phyloP scores from a whole-genome alignment of 2,113 vertebrate genomes.

The Fregata magnificens region DNA sequence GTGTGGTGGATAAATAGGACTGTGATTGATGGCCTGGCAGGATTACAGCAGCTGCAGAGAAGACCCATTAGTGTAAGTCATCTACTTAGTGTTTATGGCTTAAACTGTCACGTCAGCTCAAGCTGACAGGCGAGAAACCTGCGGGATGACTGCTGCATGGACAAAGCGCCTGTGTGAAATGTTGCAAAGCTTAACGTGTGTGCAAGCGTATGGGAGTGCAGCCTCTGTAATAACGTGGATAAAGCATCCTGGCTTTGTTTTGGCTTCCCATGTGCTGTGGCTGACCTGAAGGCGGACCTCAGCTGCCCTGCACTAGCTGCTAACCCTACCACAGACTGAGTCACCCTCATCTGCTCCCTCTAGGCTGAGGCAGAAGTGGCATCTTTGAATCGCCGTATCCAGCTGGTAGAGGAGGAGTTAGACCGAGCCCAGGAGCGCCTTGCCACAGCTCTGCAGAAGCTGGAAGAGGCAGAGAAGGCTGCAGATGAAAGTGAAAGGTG shows the following conservation, averaged over 20 bases:
- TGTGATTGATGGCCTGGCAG: background rate
- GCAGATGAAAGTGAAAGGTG: conserved; percentile 94
- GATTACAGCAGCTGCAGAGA: background rate
- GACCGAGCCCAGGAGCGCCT: conserved; percentile 89
- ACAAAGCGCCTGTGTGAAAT: accelerated
- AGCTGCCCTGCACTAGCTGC: background rate
- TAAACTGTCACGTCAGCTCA: background rate
- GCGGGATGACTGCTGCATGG: accelerated
- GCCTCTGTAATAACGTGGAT: background rate
- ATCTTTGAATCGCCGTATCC: conserved; percentile 85
- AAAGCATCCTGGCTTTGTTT: background rate
- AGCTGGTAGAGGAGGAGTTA: conserved; percentile 90
- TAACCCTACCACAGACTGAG: background rate
- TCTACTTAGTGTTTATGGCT: background rate
- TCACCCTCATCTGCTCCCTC: background rate
- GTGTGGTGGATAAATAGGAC: background rate
- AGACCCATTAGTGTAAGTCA: background rate
- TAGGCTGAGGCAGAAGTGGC: conserved; percentile 90
- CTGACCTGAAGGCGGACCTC: background rate
- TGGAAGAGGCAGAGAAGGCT: conserved; percentile 89
- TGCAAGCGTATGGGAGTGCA: accelerated
- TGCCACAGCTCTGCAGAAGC: conserved; percentile 82
- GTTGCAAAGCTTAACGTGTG: background rate
- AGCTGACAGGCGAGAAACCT: background rate
- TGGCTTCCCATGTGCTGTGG: accelerated